These are phyloP conservation scores for Rachycentron canadum DNA, from an alignment of 2,797 vertebrate species.

Conservation along the genomic window DNA sequence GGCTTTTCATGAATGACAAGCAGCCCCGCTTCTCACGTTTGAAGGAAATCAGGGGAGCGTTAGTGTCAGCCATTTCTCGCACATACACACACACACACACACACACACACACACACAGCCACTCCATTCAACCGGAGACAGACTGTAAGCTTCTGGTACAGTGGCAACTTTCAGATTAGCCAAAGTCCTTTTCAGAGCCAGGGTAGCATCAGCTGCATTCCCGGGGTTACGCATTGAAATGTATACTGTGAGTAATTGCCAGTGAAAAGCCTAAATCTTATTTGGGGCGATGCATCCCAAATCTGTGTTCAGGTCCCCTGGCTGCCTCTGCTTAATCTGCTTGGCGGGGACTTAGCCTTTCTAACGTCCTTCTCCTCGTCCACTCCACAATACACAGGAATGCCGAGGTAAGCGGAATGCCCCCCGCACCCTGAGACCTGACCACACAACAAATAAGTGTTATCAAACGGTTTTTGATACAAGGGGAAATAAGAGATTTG, in stretches of 20 bases:
- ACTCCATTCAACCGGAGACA: constrained; percentile 52
- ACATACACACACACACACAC: too few relatives aligned
- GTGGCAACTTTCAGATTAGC: constrained; percentile 67
- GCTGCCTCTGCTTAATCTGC: constrained; percentile 78
- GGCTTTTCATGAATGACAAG: constrained; percentile 62
- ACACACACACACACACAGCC: constrained; percentile 18
- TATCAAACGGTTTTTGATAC: constrained; percentile 52
- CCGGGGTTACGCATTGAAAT: constrained; percentile 60
- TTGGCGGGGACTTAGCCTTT: constrained; percentile 71
- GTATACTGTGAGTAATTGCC: constrained; percentile 76
- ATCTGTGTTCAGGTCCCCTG: constrained; percentile 71
- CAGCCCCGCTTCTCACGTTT: constrained; percentile 20
- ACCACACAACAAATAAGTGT: constrained; percentile 58
- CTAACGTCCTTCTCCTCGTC: constrained; percentile 66
- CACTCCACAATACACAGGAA: constrained; percentile 60
- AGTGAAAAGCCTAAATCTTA: constrained; percentile 80
- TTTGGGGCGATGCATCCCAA: constrained; percentile 77
- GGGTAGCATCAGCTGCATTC: constrained; percentile 48
- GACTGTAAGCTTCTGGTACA: constrained; percentile 51
- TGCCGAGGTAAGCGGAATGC: constrained; percentile 68
- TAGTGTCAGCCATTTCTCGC: constrained; percentile 10
- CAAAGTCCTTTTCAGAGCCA: constrained; percentile 62
- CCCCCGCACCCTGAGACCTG: constrained; percentile 25
- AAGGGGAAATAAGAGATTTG: constrained; percentile 45
- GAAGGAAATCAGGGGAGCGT: constrained; percentile 29